Conservation (phyloP, 2,888 invertebrate species). For the Thera obeliscata region DNA sequence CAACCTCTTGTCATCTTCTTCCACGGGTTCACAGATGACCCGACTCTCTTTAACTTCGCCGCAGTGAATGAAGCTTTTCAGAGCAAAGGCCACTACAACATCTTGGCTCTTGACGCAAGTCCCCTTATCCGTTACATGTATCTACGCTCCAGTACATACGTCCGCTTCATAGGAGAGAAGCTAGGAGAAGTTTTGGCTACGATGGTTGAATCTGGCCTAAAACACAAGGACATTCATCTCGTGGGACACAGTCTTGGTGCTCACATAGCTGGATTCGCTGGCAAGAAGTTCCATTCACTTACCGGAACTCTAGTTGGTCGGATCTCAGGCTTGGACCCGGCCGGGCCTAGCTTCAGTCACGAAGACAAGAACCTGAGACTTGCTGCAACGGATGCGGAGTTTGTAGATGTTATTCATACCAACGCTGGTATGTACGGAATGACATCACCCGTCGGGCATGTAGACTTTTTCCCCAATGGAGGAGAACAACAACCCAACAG, state of each 20-base stretch:
- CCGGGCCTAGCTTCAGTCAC: conserved; percentile 73
- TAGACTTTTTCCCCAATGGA: conserved; percentile 71
- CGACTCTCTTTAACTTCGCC: conserved; percentile 55
- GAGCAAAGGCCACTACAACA: conserved; percentile 56
- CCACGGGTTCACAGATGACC: conserved; percentile 74
- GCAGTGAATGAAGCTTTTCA: conserved; percentile 48
- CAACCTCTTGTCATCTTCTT: conserved; percentile 62
- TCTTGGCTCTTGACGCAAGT: conserved; percentile 75
- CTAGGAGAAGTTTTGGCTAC: conserved; percentile 62
- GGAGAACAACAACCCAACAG: conserved; percentile 71
- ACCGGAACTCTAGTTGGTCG: conserved; percentile 64
- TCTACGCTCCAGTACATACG: conserved; percentile 68
- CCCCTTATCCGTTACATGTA: conserved; percentile 70
- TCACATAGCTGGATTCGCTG: conserved; percentile 71
- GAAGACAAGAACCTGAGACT: conserved; percentile 55
- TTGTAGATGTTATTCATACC: conserved; percentile 70
- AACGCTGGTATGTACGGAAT: conserved; percentile 70
- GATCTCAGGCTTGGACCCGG: conserved; percentile 72
- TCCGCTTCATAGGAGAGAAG: conserved; percentile 68
- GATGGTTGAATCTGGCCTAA: conserved; percentile 62
- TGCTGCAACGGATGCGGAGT: conserved; percentile 60
- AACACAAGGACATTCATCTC: conserved; percentile 62
- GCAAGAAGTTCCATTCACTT: conserved; percentile 56
- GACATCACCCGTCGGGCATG: conserved; percentile 61
- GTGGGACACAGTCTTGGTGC: conserved; percentile 77